Conservation (phyloP, 1,140 invertebrate species). For the Adelges cooleyi region DNA sequence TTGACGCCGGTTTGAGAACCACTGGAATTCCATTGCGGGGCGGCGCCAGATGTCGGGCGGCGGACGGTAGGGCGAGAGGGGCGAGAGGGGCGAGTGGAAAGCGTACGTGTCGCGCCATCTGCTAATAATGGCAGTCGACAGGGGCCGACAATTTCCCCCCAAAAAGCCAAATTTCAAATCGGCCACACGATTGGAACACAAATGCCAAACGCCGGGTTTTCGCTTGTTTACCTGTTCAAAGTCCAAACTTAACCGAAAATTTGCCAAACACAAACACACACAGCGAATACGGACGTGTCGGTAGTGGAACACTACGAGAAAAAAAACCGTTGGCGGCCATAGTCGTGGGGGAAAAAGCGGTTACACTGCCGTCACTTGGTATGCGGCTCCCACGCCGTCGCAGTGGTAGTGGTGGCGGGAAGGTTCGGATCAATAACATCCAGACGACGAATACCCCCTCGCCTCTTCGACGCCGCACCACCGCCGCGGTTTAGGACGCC, state of each 20-base stretch:
- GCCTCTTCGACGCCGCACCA: not conserved
- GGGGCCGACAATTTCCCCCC: not conserved
- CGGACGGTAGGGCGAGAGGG: not conserved
- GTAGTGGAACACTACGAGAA: not conserved
- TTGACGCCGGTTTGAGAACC: no score
- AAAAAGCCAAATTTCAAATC: no score
- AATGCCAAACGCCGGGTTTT: no score
- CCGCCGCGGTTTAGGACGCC: constrained; percentile 9
- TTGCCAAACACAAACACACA: no score
- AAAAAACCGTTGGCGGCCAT: not conserved
- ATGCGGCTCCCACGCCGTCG: not conserved
- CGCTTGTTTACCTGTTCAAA: no score
- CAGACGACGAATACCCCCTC: constrained; percentile 8
- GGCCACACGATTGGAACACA: no score
- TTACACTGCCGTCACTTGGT: not conserved
- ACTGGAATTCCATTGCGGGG: no score
- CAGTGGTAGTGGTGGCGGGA: not conserved
- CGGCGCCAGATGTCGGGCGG: no score
- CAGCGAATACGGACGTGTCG: not conserved
- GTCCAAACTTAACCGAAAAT: no score
- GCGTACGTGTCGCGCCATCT: constrained; percentile 13
- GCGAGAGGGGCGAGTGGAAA: not conserved
- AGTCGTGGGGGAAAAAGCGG: not conserved
- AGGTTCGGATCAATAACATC: constrained; percentile 27
- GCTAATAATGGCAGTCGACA: not conserved